Evolutionary conservation across 2,888 invertebrate genomes (phyloP).

Genomic region (Machimus rusticus): DNA sequence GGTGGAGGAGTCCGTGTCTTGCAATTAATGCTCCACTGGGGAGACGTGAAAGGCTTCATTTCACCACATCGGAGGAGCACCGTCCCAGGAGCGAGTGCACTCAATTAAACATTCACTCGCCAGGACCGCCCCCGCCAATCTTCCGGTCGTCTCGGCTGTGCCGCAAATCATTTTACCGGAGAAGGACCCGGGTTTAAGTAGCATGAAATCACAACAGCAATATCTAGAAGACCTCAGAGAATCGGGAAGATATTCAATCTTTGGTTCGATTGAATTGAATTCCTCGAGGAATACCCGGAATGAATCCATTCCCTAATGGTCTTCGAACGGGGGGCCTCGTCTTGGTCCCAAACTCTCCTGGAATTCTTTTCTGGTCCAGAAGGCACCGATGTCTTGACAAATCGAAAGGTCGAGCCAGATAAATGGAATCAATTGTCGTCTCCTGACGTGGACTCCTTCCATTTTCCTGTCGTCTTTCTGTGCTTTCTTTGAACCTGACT

Average conservation of each 20-base stretch:
- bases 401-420: slow-evolving; percentile 27
- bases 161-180: background rate
- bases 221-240: background rate
- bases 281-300: background rate
- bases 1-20: background rate
- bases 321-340: background rate
- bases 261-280: slow-evolving; percentile 31
- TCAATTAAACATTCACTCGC: background rate
- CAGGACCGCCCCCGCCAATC: background rate
- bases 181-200: background rate
- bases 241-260: slow-evolving; percentile 22
- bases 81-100: background rate
- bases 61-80: background rate
- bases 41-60: background rate
- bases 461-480: background rate
- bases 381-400: slow-evolving; percentile 22
- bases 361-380: slow-evolving; percentile 31
- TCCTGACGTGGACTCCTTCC: background rate
- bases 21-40: background rate
- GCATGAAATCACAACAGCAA: slow-evolving; percentile 11
- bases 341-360: background rate
- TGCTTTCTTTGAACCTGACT: background rate
- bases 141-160: background rate
- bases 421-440: slow-evolving; percentile 23
- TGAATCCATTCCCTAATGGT: slow-evolving; percentile 1